These are phyloP conservation scores for Chymomyza caudatula DNA, from an alignment of 2,888 invertebrate species.

Conservation along the genomic window DNA sequence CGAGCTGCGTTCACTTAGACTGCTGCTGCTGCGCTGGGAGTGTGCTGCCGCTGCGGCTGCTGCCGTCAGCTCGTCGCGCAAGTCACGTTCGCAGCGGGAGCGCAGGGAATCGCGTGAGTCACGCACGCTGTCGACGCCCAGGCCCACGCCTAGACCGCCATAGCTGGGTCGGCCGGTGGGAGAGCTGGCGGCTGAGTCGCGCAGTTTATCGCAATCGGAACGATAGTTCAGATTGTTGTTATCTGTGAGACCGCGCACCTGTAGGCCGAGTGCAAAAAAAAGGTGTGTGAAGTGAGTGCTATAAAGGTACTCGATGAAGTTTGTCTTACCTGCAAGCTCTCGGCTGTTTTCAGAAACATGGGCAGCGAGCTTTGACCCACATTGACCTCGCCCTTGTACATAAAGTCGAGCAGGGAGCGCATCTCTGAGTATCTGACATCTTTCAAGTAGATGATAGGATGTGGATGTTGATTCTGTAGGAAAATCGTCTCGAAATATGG, in stretches of 20 bases:
- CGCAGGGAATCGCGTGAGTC: conserved; percentile 72
- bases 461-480: conserved; percentile 91
- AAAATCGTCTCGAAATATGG: conserved; percentile 96
- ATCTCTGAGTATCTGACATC: conserved; percentile 94
- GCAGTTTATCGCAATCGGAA: conserved; percentile 77
- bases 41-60: conserved; percentile 20
- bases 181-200: conserved; percentile 76
- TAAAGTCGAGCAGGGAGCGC: conserved; percentile 93
- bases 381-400: conserved; percentile 95
- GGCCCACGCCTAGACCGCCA: conserved; percentile 29
- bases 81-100: conserved; percentile 73
- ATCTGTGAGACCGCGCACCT: conserved; percentile 90
- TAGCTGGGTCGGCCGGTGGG: conserved; percentile 71
- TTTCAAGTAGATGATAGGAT: conserved; percentile 94
- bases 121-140: conserved; percentile 55
- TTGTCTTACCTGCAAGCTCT: conserved; percentile 87
- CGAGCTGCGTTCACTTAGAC: conserved; percentile 73
- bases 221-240: conserved; percentile 83
- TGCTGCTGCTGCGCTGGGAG: conserved; percentile 76
- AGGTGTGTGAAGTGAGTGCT: background rate
- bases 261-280: background rate
- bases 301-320: background rate
- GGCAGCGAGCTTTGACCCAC: conserved; percentile 94
- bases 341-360: conserved; percentile 94
- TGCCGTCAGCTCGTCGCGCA: conserved; percentile 68